Conservation (phyloP, 2,888 invertebrate species). For the Acleris holmiana region DNA sequence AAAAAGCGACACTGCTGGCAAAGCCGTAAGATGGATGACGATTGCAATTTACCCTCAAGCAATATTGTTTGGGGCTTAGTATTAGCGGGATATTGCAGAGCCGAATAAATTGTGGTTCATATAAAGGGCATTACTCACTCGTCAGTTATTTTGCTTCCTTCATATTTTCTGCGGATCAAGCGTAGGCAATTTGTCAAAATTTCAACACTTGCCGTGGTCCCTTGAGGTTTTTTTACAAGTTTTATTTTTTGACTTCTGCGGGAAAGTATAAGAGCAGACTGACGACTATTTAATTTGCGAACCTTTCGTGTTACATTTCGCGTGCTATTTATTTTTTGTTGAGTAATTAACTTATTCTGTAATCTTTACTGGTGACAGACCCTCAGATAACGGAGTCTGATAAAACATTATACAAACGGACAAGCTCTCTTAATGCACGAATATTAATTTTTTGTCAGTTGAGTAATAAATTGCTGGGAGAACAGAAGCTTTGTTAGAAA, state of each 20-base stretch:
- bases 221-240: conserved; percentile 39
- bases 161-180: conserved; percentile 62
- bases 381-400: too few relatives aligned
- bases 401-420: not conserved
- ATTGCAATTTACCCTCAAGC: conserved; percentile 29
- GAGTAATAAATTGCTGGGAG: conserved; percentile 18
- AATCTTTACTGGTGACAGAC: too few relatives aligned
- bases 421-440: conserved; percentile 41
- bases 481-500: conserved; percentile 9
- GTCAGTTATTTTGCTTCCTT: conserved; percentile 73
- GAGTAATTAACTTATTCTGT: too few relatives aligned
- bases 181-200: conserved; percentile 70
- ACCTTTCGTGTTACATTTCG: too few relatives aligned
- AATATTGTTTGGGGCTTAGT: conserved; percentile 49
- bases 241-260: too few relatives aligned
- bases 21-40: conserved; percentile 18
- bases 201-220: conserved; percentile 59
- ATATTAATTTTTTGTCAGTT: conserved; percentile 50
- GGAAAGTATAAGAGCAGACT: too few relatives aligned
- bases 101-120: conserved; percentile 64
- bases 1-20: conserved; percentile 4
- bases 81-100: conserved; percentile 57
- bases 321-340: too few relatives aligned
- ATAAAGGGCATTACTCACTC: conserved; percentile 63
- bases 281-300: too few relatives aligned